phyloP scores from a whole-genome alignment of 2,113 vertebrate species.

The Chlorodrepanis virens region DNA sequence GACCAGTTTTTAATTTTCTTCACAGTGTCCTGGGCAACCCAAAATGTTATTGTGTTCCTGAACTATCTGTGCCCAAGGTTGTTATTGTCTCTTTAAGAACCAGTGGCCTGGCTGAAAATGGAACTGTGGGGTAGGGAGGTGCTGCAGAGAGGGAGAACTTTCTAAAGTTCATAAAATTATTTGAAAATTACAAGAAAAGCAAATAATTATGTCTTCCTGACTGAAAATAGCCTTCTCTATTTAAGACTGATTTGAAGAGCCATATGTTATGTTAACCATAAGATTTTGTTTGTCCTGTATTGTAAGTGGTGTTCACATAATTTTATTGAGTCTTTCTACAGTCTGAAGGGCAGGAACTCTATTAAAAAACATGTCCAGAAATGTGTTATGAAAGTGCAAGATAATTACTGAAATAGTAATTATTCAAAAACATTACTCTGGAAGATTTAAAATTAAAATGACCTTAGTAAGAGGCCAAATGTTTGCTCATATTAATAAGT shows the following conservation, averaged over 20 bases:
- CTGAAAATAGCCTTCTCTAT: not conserved
- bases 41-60: not conserved
- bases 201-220: not conserved
- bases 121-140: not conserved
- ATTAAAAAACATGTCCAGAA: slow-evolving; percentile 25
- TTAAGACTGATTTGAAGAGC: not conserved
- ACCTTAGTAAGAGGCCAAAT: slow-evolving; percentile 16
- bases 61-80: not conserved
- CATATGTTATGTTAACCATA: not conserved
- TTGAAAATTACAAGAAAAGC: not conserved
- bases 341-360: slow-evolving; percentile 10
- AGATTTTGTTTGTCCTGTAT: not conserved
- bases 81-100: not conserved
- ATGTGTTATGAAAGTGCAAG: not conserved
- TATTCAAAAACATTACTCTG: not conserved
- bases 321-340: not conserved
- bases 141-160: not conserved
- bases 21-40: not conserved
- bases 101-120: not conserved
- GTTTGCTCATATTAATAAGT: not conserved
- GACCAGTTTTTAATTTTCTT: not conserved
- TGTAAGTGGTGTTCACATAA: not conserved
- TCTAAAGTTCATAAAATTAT: not conserved
- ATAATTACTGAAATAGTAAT: slow-evolving; percentile 40
- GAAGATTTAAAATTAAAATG: slow-evolving; percentile 49